Conservation (phyloP, 2,888 invertebrate species). For the Pandemis corylana region DNA sequence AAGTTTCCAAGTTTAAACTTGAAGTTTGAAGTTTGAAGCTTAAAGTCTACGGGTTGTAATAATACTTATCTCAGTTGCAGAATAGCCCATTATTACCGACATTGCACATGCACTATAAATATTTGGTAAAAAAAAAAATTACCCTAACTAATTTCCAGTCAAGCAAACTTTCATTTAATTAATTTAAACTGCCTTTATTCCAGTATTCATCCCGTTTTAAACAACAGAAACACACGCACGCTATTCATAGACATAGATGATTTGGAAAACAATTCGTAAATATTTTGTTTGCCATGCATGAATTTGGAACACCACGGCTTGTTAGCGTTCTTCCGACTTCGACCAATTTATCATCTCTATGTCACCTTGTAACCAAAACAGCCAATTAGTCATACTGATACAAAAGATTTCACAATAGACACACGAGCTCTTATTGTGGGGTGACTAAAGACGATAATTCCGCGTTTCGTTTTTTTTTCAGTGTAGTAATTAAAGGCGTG, state of each 20-base stretch:
- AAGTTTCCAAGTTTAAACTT: too few relatives aligned
- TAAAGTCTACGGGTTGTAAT: too few relatives aligned
- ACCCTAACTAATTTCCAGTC: not conserved
- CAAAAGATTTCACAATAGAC: slow-evolving; percentile 48
- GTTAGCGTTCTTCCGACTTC: slow-evolving; percentile 37
- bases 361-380: slow-evolving; percentile 54
- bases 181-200: too few relatives aligned
- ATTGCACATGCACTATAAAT: too few relatives aligned
- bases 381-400: slow-evolving; percentile 53
- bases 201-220: too few relatives aligned
- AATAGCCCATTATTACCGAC: too few relatives aligned
- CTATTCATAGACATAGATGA: slow-evolving; percentile 1
- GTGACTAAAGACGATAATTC: slow-evolving; percentile 20
- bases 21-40: too few relatives aligned
- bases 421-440: slow-evolving; percentile 31
- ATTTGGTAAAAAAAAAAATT: too few relatives aligned
- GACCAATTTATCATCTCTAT: slow-evolving; percentile 50
- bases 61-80: too few relatives aligned
- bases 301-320: slow-evolving; percentile 23
- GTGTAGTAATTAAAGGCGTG: slow-evolving; percentile 46
- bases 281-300: slow-evolving; percentile 28
- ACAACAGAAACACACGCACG: not conserved
- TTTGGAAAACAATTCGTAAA: slow-evolving; percentile 12
- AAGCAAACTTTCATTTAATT: not conserved
- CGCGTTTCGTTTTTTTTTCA: slow-evolving; percentile 24